A percentile compares a stretch with the other conserved stretches of the same genome.
Conservation (phyloP, 2,888 invertebrate species). For the Eilema griseolum region DNA sequence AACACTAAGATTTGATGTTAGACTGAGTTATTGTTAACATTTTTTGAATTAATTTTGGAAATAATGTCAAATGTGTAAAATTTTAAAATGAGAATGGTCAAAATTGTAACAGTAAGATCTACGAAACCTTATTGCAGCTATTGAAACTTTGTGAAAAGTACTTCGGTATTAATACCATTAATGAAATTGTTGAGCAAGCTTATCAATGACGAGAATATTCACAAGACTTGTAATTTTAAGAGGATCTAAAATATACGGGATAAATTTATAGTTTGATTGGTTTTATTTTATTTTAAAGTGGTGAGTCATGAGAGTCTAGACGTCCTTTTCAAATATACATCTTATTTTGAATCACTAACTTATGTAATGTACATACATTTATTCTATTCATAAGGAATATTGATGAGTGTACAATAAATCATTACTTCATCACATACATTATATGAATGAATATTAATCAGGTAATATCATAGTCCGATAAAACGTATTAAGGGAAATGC, state of each 20-base stretch:
- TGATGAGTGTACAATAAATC: too few relatives aligned
- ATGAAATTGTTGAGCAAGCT: not conserved
- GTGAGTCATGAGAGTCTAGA: not conserved
- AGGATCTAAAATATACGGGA: constrained; percentile 43
- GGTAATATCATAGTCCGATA: too few relatives aligned
- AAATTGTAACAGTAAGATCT: too few relatives aligned
- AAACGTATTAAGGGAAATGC: too few relatives aligned
- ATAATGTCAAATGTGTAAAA: not conserved
- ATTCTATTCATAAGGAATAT: too few relatives aligned
- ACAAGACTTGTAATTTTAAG: constrained; percentile 41
- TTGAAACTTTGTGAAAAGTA: not conserved
- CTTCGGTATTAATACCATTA: not conserved
- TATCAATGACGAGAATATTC: constrained; percentile 5
- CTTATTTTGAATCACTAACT: too few relatives aligned
- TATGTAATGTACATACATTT: too few relatives aligned
- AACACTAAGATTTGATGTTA: not conserved
- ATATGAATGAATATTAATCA: too few relatives aligned
- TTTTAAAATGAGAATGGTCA: not conserved
- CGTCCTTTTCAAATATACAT: too few relatives aligned
- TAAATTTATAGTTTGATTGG: constrained; percentile 23
- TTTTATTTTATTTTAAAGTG: constrained; percentile 27
- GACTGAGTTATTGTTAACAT: not conserved
- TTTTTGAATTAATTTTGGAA: not conserved
- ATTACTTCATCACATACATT: too few relatives aligned
- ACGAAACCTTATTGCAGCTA: not conserved